phyloP scores from a whole-genome alignment of 2,797 vertebrate genomes.

The Premnoplex brunnescens region DNA sequence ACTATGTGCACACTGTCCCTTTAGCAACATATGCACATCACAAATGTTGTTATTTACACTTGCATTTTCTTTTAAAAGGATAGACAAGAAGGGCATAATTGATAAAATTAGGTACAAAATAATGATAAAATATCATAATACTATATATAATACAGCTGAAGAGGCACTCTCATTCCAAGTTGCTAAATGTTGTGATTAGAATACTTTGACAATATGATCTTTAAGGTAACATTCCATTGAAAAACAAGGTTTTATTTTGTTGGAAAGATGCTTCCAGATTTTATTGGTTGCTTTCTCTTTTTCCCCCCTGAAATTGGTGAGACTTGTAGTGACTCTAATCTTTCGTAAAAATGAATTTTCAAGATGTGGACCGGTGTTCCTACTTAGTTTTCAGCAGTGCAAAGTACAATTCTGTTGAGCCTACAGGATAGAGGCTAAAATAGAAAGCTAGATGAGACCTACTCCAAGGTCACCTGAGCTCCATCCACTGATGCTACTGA shows the following conservation, averaged over 20 bases:
- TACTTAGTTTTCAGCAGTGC: constrained; percentile 1
- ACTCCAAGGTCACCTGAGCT: constrained; percentile 46
- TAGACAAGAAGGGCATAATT: neutral
- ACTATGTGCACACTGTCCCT: neutral
- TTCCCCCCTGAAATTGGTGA: neutral
- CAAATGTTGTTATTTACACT: neutral
- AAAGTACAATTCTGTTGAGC: neutral
- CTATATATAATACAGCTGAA: neutral
- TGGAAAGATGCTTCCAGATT: neutral
- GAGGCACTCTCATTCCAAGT: neutral
- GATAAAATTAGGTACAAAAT: neutral
- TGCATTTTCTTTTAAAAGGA: neutral
- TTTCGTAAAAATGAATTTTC: neutral
- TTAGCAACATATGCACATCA: neutral
- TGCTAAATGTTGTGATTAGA: neutral
- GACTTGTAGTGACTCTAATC: neutral
- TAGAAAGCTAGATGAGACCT: constrained; percentile 22
- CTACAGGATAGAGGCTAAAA: constrained; percentile 16
- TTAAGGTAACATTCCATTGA: neutral
- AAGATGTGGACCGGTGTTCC: neutral
- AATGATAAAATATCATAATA: neutral
- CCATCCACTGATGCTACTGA: neutral
- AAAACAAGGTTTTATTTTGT: neutral
- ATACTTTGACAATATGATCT: neutral
- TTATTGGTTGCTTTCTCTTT: neutral